These are phyloP conservation scores for Dromaius novaehollandiae DNA, from an alignment of 2,113 vertebrate genomes.

Conservation along the genomic window DNA sequence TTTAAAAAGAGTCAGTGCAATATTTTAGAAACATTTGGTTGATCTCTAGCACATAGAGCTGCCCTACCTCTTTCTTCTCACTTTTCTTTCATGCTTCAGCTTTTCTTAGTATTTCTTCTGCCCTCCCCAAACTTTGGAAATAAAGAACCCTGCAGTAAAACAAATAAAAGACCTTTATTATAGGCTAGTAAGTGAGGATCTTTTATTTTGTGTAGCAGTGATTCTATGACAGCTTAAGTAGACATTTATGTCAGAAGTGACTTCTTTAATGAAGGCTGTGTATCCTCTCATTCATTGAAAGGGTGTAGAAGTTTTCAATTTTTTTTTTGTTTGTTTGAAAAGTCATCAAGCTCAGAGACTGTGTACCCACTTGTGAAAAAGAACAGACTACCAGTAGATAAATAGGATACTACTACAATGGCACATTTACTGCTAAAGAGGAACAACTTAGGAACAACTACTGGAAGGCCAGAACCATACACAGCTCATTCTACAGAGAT, in stretches of 20 bases:
- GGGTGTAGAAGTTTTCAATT: not conserved
- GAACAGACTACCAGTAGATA: not conserved
- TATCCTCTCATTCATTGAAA: not conserved
- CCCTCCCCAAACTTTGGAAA: not conserved
- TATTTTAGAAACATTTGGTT: not conserved
- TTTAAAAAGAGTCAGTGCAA: not conserved
- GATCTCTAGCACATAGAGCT: not conserved
- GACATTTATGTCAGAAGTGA: not conserved
- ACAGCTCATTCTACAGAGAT: not conserved
- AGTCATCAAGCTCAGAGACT: not conserved
- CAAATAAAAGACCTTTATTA: not conserved
- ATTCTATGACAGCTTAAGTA: not conserved
- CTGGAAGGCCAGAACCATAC: not conserved
- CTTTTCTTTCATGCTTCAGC: not conserved
- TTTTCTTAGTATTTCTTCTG: not conserved
- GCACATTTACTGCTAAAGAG: not conserved
- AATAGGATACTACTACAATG: not conserved
- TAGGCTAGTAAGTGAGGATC: not conserved
- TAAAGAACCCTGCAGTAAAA: not conserved
- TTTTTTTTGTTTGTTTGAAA: too few species aligned
- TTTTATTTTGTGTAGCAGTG: not conserved
- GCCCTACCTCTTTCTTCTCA: not conserved
- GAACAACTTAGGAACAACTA: not conserved
- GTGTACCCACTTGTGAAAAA: not conserved
- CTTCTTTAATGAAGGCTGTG: not conserved